Base-by-base conservation (phyloP, 2,888 invertebrate genomes). In the Esperia sulphurella region DNA sequence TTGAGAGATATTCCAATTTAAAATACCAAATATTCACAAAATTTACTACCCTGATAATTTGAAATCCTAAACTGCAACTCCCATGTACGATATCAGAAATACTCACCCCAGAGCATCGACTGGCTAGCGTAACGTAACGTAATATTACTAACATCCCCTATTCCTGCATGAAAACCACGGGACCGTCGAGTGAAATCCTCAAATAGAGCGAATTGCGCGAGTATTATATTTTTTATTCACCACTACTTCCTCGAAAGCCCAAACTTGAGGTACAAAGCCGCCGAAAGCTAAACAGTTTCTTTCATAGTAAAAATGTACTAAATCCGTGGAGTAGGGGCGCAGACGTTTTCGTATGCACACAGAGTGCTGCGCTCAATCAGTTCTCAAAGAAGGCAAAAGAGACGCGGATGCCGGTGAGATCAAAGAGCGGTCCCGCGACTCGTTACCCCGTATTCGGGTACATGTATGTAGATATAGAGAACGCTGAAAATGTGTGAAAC, bases 281-380 rank as follows among this genome's bases (percentile, higher is more conserved):
- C 56, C 55, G 53, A 59, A 57, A 60, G 54, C 61, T 60, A 51
- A 50, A 51, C 45, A 51, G 43, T 71, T 75, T 70, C 73, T 75
- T 73, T 75, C 63, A 67, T 63, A 65, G 63, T 51, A 67, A 72
- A 74, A 71, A 71, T 71, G 71, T 76, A 72, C 69, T 65, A 73
- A 78, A 80, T 78, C 71, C 55, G 47, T 28, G 43, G 12, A 43
- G 43, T 43, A 38, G 47, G 41, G 45, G 31, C n/a, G 58, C 68
- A 70, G 75, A 75, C 75, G 76, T 80, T 83, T 81, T 77, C 83
- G 80, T 84, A 83, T 84, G 86, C 85, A 83, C 79, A 84, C 73
- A 81, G 77, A 76, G 75, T 67, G 75, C 75, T 79, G 75, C 78
- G 83, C 84, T 85, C 86, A 86, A 86, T 86, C 86, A 86, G 82